Base-by-base conservation (phyloP, 2,797 vertebrate species). In the Myotis vivesi region DNA sequence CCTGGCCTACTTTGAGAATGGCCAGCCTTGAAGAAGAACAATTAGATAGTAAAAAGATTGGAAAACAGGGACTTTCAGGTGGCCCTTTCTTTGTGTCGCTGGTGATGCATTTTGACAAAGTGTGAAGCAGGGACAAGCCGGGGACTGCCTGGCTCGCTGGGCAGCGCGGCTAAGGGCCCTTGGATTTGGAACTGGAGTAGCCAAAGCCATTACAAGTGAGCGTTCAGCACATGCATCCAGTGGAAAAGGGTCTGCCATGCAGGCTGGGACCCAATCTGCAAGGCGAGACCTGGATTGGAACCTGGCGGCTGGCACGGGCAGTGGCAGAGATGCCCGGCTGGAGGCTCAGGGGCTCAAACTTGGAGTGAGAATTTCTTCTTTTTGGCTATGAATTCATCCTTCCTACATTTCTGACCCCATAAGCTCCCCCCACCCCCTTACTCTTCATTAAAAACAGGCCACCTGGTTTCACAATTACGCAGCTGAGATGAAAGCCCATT, bases 191-290 rank as follows among this genome's bases (percentile, higher is more conserved):
- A 91, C 36, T 2, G 93, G 96, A 98, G 96, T 97, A 94, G 98
- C 96, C 97, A 98, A 98, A 97, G 96, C 97, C 96, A 97, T 98
- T 97, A 98, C 69, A 92, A 97, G 97, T 97, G 92, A 97, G 97
- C 96, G 97, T 97, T 98, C 96, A 95, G 92, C 57, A 79, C 17
- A 19, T 94, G 97, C 93, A 91, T 93, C 13, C 2, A 80, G 87
- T 97, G 97, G 98, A 98, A 98, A 97, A 92, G 0, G 87, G 98
- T 96, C 95, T 95, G 97, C 95, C 97, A 96, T 2, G 87, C 92
- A 89, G 93, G 93, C 97, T 97, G 97, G 96, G 97, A 96, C 38
- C 76, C 97, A 98, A 95, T 94, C 97, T 97, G 92, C 90, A 73
- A 87, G 91, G 80, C 66, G 44, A 96, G 87, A 95, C 30, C 0